Conservation (phyloP, 2,797 vertebrate genomes). For the Danio kyathit region DNA sequence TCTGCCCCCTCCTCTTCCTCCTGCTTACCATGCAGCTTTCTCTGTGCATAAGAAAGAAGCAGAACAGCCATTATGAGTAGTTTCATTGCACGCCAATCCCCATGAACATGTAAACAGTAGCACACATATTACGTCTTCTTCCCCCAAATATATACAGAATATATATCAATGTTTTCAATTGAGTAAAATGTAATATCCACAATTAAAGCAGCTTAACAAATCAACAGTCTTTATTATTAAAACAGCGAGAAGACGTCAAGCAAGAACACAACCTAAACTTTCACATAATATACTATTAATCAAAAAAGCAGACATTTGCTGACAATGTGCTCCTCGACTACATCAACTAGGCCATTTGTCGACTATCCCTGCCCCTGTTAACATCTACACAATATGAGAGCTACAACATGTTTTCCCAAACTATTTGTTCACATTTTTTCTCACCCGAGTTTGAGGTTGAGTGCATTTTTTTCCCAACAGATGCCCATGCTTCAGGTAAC, state of each 20-base stretch:
- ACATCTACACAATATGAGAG: constrained; percentile 76
- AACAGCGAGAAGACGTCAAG: constrained; percentile 27
- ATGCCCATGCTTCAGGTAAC: constrained; percentile 84
- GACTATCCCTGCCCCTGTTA: constrained; percentile 67
- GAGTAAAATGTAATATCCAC: neutral
- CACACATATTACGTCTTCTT: constrained; percentile 27
- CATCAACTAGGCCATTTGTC: constrained; percentile 28
- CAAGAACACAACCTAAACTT: constrained; percentile 27
- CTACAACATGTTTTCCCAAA: constrained; percentile 80
- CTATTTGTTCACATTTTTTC: constrained; percentile 78
- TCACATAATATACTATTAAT: neutral
- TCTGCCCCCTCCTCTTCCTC: constrained; percentile 95
- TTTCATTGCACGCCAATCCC: constrained; percentile 18
- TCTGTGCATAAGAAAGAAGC: constrained; percentile 81
- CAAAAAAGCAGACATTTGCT: neutral
- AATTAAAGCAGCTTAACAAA: neutral
- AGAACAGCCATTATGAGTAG: constrained; percentile 56
- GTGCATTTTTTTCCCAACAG: constrained; percentile 85
- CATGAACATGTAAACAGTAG: constrained; percentile 22
- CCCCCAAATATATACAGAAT: constrained; percentile 1
- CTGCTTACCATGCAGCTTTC: constrained; percentile 98
- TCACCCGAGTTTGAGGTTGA: constrained; percentile 85
- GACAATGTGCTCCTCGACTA: constrained; percentile 21
- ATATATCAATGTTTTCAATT: constrained; percentile 3
- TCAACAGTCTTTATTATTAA: constrained; percentile 5